Evolutionary conservation across 2,113 vertebrate genomes (phyloP), one percentile per base, ranked within the genome.

Genomic region (Bubo bubo): DNA sequence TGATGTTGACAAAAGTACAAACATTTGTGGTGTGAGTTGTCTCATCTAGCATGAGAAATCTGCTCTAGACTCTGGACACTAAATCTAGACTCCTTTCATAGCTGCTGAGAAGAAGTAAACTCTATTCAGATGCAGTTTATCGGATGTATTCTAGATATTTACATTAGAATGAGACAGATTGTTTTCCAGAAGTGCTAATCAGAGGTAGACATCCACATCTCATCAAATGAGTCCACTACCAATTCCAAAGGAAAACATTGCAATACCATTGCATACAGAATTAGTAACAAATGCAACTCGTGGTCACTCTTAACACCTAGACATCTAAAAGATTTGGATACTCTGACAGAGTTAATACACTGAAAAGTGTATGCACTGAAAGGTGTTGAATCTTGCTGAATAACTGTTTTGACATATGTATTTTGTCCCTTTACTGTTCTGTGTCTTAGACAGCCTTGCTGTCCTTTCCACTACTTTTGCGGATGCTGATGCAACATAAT

Each of bases 11-110:
- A 83, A 52, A 84, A 60, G 15, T 47, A 41, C 4, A 2, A 47
- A 13, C 6, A 86, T 34, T n/a, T 0, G 0, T n/a, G 5, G 12
- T 53, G 22, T 0, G 0, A 55, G 10, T 24, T 75, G 43, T 73
- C 53, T 81, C 45, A 74, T 23, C 32, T 23, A 41, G 18, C 24
- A 47, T 8, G 17, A 84, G 32, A 68, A 82, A 79, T 47, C 26
- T 68, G 23, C 22, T 34, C 13, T n/a, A 22, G 17, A 37, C 13
- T 64, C 53, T 22, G 8, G 58, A 66, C 26, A 14, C 24, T 60
- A 49, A 72, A 79, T 17, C 18, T 15, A n/a, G 43, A 47, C 34
- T 86, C 34, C 6, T 93, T 88, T 62, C 37, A 70, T 8, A 50
- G 45, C 27, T 66, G 58, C 45, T 64, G 34, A 58, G 13, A 24